Evolutionary conservation across 2,797 vertebrate genomes (phyloP).

Genomic region (Cottoperca gobio): DNA sequence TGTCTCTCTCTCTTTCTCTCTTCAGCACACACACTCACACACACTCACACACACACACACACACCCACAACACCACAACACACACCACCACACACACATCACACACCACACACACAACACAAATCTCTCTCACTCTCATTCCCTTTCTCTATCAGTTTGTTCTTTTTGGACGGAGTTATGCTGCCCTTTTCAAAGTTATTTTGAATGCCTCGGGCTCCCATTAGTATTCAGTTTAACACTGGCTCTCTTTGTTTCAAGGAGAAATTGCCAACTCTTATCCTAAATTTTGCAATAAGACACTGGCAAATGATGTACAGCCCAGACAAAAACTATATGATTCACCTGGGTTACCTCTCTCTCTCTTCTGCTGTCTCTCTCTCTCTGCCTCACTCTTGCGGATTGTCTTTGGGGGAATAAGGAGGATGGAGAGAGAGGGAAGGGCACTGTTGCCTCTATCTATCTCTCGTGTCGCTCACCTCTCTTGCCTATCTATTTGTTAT

Average conservation of each 20-base stretch:
- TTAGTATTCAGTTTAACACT: slow-evolving; percentile 76
- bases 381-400: too few species aligned
- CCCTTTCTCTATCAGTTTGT: slow-evolving; percentile 52
- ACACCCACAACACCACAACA: slow-evolving; percentile 8
- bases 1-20: slow-evolving; percentile 13
- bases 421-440: too few species aligned
- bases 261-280: slow-evolving; percentile 74
- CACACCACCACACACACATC: neutral
- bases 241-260: slow-evolving; percentile 79
- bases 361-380: too few species aligned
- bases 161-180: slow-evolving; percentile 68
- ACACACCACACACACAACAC: slow-evolving; percentile 6
- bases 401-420: too few species aligned
- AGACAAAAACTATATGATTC: slow-evolving; percentile 66
- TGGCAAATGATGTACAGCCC: slow-evolving; percentile 61
- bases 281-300: slow-evolving; percentile 75
- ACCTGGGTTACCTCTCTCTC: slow-evolving; percentile 46
- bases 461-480: too few species aligned
- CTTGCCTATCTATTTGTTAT: too few species aligned
- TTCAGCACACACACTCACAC: neutral
- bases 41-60: slow-evolving; percentile 22
- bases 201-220: slow-evolving; percentile 69
- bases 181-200: slow-evolving; percentile 82
- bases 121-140: slow-evolving; percentile 22
- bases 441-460: too few species aligned